Evolutionary conservation across 1,140 invertebrate species (phyloP).

Genomic region (Drusus annulatus): DNA sequence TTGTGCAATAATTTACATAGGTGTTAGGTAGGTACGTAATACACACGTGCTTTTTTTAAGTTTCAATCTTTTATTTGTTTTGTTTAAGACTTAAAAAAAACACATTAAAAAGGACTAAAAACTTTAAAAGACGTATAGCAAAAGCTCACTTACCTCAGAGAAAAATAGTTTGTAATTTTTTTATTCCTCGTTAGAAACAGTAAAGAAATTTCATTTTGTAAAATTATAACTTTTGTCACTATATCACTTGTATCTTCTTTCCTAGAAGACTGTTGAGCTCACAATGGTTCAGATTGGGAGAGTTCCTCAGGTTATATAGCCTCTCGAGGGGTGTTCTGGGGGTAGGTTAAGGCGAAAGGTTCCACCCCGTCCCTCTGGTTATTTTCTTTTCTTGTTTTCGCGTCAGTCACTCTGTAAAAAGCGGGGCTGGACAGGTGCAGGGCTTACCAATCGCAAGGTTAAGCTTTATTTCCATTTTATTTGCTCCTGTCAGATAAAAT

Average conservation of each 20-base stretch:
- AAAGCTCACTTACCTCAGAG: neutral
- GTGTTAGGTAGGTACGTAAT: no score
- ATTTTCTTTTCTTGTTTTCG: slow-evolving; percentile 39
- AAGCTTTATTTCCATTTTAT: no score
- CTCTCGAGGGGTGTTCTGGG: slow-evolving; percentile 8
- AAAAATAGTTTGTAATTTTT: neutral
- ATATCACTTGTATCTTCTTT: neutral
- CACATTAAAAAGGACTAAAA: neutral
- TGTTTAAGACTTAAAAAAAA: neutral
- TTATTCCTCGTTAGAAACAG: neutral
- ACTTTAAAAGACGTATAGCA: neutral
- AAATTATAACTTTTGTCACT: neutral
- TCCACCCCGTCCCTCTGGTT: neutral
- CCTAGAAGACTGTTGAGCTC: neutral
- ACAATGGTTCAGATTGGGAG: slow-evolving; percentile 14
- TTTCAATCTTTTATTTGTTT: neutral
- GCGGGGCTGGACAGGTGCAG: neutral
- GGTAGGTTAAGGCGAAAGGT: neutral
- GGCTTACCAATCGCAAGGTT: neutral
- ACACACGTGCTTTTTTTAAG: neutral
- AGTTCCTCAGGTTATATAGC: slow-evolving; percentile 25
- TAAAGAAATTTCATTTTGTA: slow-evolving; percentile 8
- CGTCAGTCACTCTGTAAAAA: slow-evolving; percentile 27
- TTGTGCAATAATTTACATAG: no score
- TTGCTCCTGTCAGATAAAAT: no score